These are phyloP conservation scores for Gopherus evgoodei DNA, from an alignment of 2,113 vertebrate genomes.

Conservation along the genomic window DNA sequence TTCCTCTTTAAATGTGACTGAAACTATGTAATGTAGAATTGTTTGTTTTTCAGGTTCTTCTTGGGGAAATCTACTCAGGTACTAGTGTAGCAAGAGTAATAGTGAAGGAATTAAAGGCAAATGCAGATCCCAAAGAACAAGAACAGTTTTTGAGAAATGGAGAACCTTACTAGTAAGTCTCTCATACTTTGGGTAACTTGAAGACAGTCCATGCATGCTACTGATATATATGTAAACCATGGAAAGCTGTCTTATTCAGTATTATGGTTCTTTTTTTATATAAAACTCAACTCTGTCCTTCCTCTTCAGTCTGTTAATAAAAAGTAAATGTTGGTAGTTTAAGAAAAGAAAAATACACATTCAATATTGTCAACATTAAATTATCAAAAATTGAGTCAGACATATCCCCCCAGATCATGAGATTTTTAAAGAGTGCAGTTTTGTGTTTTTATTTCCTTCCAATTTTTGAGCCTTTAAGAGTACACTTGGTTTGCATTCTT, in stretches of 20 bases:
- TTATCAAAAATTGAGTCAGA: not conserved
- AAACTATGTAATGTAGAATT: constrained; percentile 44
- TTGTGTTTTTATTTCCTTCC: not conserved
- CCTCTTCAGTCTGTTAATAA: not conserved
- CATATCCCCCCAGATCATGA: not conserved
- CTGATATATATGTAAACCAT: not conserved
- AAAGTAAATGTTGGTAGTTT: not conserved
- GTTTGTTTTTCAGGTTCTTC: constrained; percentile 85
- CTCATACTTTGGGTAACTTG: not conserved
- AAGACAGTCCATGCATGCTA: not conserved
- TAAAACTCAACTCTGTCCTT: not conserved
- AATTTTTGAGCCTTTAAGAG: not conserved
- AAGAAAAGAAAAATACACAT: not conserved
- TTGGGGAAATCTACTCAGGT: constrained; percentile 94
- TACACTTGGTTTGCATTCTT: not conserved
- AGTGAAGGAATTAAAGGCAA: constrained; percentile 95
- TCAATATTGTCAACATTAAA: not conserved
- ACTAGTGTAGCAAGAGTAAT: constrained; percentile 88
- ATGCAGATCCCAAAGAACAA: constrained; percentile 91
- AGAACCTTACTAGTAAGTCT: constrained; percentile 92
- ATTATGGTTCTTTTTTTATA: not conserved
- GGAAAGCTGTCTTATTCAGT: not conserved
- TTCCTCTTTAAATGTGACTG: constrained; percentile 71
- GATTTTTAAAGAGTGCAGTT: not conserved
- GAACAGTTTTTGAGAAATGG: constrained; percentile 93